These are phyloP conservation scores for Glossosoma conforme DNA, from an alignment of 1,140 invertebrate species.

Conservation along the genomic window DNA sequence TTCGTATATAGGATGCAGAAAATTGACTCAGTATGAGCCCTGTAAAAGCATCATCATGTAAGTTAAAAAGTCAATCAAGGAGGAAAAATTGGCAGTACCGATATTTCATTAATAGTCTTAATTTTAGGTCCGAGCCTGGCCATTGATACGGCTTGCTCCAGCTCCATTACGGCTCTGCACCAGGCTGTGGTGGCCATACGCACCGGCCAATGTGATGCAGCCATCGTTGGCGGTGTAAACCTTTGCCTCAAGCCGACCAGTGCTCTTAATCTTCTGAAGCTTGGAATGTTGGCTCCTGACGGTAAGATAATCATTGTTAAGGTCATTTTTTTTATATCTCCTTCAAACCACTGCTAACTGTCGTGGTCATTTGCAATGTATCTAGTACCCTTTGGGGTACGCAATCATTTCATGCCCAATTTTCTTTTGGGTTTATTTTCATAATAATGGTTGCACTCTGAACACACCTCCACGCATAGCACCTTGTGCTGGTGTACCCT, in stretches of 20 bases:
- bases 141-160: conserved; percentile 94
- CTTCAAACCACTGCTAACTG: neutral
- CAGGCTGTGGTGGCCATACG: conserved; percentile 81
- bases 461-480: too few relatives aligned
- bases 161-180: conserved; percentile 81
- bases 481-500: too few relatives aligned
- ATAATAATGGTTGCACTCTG: too few relatives aligned
- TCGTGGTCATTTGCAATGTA: conserved; percentile 13
- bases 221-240: conserved; percentile 83
- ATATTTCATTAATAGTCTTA: too few relatives aligned
- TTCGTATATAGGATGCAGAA: too few relatives aligned
- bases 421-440: too few relatives aligned
- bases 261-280: conserved; percentile 87
- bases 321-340: neutral
- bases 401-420: too few relatives aligned
- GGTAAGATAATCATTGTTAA: conserved; percentile 53
- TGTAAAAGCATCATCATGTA: too few relatives aligned
- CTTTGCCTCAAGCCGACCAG: conserved; percentile 81
- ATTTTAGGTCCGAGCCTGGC: conserved; percentile 82
- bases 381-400: conserved; percentile 3
- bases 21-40: too few relatives aligned
- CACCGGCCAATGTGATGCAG: conserved; percentile 83
- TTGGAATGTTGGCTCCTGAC: conserved; percentile 86
- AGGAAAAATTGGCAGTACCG: too few relatives aligned
- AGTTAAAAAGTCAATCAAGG: too few relatives aligned